These are phyloP conservation scores for Tupaia tana DNA, from an alignment of 2,113 vertebrate species.

Conservation along the genomic window DNA sequence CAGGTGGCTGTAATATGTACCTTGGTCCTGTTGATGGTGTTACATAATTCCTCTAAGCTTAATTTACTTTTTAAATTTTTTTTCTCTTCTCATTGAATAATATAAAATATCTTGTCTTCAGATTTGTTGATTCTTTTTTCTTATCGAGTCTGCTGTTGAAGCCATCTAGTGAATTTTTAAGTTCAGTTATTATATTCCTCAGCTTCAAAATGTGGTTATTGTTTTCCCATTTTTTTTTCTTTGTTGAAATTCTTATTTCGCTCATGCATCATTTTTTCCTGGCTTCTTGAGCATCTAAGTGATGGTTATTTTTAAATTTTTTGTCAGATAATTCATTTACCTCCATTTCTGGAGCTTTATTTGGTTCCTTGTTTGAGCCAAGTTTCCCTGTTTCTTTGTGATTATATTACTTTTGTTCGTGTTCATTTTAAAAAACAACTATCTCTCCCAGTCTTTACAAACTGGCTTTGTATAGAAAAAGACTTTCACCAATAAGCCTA, in stretches of 20 bases:
- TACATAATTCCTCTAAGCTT: neutral
- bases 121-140: neutral
- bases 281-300: neutral
- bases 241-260: neutral
- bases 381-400: neutral
- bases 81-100: neutral
- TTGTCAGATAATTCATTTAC: neutral
- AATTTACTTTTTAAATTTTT: neutral
- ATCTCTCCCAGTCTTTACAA: neutral
- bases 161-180: neutral
- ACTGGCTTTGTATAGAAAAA: neutral
- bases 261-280: neutral
- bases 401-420: neutral
- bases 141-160: neutral
- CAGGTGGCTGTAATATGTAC: neutral
- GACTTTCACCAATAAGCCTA: neutral
- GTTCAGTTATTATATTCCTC: neutral
- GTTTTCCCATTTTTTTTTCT: neutral
- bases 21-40: neutral
- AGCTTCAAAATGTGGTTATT: neutral
- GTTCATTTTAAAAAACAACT: neutral
- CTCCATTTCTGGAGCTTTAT: neutral
- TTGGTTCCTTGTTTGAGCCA: neutral
- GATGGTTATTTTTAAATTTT: neutral
- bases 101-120: neutral